Evolutionary conservation across 1,140 invertebrate species (phyloP).

Genomic region (Trichonephila clavipes): DNA sequence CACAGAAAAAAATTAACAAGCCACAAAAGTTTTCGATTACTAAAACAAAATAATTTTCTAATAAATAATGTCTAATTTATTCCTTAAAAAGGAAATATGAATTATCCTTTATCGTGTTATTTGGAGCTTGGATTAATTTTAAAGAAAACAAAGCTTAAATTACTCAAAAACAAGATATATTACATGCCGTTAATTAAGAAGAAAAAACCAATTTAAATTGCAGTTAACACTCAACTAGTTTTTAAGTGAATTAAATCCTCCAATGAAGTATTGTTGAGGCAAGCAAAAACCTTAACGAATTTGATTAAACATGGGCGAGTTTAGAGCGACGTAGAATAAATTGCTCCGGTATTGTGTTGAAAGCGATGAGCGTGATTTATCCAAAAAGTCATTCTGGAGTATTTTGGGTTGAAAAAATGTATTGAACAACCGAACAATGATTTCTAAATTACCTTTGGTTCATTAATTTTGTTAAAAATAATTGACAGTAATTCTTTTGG

Average conservation of each 20-base stretch:
- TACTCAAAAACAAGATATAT: neutral
- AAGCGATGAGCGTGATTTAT: conserved; percentile 32
- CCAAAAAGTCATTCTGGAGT: neutral
- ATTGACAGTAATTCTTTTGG: conserved; percentile 15
- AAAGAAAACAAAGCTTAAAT: neutral
- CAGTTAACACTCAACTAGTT: conserved; percentile 1
- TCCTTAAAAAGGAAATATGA: neutral
- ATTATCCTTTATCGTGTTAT: neutral
- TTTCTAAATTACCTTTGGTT: conserved; percentile 45
- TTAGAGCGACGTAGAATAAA: neutral
- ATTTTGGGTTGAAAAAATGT: neutral
- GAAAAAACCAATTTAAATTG: conserved; percentile 49
- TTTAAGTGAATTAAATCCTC: conserved; percentile 37
- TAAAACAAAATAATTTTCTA: neutral
- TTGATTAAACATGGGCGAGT: conserved; percentile 30
- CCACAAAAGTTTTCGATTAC: neutral
- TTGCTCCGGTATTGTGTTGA: conserved; percentile 11
- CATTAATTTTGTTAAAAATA: conserved; percentile 38
- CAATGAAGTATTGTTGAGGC: conserved; percentile 23
- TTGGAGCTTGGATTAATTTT: neutral
- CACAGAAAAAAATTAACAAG: neutral
- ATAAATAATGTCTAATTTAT: neutral
- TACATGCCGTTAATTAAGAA: conserved; percentile 1
- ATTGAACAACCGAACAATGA: conserved; percentile 13
- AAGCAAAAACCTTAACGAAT: neutral